Conservation (phyloP, 2,888 invertebrate genomes). For the Cryptocephalus moraei region DNA sequence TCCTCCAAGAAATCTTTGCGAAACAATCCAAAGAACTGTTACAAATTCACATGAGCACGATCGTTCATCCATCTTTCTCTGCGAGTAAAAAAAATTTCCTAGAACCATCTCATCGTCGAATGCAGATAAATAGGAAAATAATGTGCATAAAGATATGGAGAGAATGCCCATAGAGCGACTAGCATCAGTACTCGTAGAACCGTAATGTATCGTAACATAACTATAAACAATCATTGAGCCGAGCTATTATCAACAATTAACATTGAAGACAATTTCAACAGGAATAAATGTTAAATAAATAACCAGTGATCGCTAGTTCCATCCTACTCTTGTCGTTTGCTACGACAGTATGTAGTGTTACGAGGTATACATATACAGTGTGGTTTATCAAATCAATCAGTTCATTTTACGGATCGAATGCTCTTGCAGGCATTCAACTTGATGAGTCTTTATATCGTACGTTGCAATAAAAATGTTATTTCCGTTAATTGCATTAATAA, state of each 20-base stretch:
- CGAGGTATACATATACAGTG: too few species aligned
- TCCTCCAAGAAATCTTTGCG: too few species aligned
- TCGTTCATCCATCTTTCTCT: neutral
- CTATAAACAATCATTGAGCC: conserved; percentile 23
- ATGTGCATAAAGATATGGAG: conserved; percentile 19
- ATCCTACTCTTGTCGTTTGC: neutral
- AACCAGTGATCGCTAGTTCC: conserved; percentile 11
- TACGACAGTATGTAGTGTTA: too few species aligned
- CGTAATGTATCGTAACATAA: conserved; percentile 7
- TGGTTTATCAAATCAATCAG: too few species aligned
- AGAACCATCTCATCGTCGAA: conserved; percentile 7
- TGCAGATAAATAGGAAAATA: conserved; percentile 18
- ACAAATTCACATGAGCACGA: conserved; percentile 1
- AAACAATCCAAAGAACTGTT: neutral
- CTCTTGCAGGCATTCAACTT: too few species aligned
- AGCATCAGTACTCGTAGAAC: conserved; percentile 5
- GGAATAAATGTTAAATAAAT: conserved; percentile 34
- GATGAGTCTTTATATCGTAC: too few species aligned
- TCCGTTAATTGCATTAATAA: too few species aligned
- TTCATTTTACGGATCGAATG: too few species aligned
- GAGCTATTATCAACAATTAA: conserved; percentile 33
- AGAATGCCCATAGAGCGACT: conserved; percentile 7
- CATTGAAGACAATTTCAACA: conserved; percentile 34
- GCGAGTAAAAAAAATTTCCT: conserved; percentile 4
- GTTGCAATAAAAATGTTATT: too few species aligned